Evolutionary conservation across 2,113 vertebrate genomes (phyloP), one percentile per base, ranked within the genome.

Genomic region (Oreochromis tanganicae): DNA sequence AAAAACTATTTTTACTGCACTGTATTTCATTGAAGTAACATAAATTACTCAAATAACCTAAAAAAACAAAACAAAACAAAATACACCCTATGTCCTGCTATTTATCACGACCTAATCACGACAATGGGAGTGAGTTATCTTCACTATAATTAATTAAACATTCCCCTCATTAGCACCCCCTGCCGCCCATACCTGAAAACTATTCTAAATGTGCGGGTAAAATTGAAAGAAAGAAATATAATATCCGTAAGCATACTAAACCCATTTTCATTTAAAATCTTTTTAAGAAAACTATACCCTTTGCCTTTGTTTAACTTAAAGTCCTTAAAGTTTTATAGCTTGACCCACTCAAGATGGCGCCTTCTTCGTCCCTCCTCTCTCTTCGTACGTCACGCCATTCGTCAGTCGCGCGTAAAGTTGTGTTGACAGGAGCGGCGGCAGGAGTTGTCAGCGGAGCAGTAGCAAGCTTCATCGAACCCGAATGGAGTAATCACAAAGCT

Each of bases 341-440:
- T 85, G 93, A 83, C 92, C 79, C 92, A 92, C 89, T 90, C 90
- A 96, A 95, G 84, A 95, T 96, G 96, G 95, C 93, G 89, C 8
- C 48, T 10, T 54, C 16, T 32, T 13, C 6, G 7, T 27, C 32
- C 94, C 83, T 4, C 48, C 59, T n/a, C 2, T 12, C 11, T 7
- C 24, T 12, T 4, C 4, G 3, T 73, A 92, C 94, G 92, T 93
- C 79, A 88, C 1, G 4, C 32, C 21, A 1, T 66, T 59, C 94
- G 92, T 93, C 94, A 92, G 87, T 84, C 85, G 94, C 89, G 91
- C 93, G 95, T 93, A 80, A 92, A 91, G 90, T 92, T 94, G 89
- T 95, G 95, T 95, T 96, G 95, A 96, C 95, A 95, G 94, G 82
- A 90, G 88, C 92, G 83, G 89, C 27, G 84, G 88, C 92, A 83